Conservation (phyloP, 2,113 vertebrate species). For the Ceratotherium simum region DNA sequence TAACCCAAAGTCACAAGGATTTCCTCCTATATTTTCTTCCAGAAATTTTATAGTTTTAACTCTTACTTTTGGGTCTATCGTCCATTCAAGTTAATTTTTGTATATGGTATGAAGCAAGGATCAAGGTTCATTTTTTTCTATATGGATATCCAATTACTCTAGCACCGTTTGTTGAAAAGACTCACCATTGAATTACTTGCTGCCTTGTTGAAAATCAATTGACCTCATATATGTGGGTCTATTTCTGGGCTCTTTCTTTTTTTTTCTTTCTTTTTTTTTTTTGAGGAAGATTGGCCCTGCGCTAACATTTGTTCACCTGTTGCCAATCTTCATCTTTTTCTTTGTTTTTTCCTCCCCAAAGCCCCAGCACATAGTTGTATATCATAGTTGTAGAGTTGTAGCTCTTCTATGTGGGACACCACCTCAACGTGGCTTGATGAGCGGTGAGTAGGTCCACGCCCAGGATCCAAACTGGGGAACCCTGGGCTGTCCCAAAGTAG, state of each 20-base stretch:
- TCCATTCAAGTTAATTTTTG: not conserved
- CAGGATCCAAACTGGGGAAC: too few relatives aligned
- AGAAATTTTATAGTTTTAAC: conserved; percentile 4
- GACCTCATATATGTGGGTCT: not conserved
- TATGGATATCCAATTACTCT: not conserved
- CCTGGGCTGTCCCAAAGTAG: too few relatives aligned
- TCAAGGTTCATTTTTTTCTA: not conserved
- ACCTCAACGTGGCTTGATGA: too few relatives aligned
- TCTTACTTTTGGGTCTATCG: not conserved
- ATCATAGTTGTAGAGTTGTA: too few relatives aligned
- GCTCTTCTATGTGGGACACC: too few relatives aligned
- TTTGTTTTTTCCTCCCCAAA: too few relatives aligned
- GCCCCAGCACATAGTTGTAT: too few relatives aligned
- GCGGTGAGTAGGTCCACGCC: too few relatives aligned
- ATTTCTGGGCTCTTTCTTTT: not conserved
- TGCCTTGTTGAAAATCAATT: conserved; percentile 14
- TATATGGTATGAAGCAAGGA: not conserved
- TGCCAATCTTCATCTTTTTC: too few relatives aligned
- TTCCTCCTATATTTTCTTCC: not conserved
- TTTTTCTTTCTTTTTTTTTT: too few relatives aligned
- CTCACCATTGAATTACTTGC: not conserved
- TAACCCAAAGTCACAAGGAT: not conserved
- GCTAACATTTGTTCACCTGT: too few relatives aligned
- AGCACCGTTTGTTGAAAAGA: not conserved
- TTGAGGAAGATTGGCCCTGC: too few relatives aligned